Conservation (phyloP, 2,113 vertebrate species). For the Eudyptes chrysolophus region DNA sequence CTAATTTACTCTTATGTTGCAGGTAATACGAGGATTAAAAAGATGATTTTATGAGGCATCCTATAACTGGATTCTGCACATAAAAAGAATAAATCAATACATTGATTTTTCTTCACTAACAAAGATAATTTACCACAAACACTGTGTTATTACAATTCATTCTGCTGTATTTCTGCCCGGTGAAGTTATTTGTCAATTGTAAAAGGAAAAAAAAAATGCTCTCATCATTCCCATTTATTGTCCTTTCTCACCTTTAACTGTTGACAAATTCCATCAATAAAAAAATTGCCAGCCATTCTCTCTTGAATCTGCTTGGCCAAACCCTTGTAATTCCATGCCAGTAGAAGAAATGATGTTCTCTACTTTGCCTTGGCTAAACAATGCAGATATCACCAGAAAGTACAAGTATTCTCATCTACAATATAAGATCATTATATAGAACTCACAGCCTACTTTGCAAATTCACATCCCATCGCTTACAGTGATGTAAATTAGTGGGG, state of each 20-base stretch:
- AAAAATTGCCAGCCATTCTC: slow-evolving; percentile 80
- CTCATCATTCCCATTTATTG: slow-evolving; percentile 6
- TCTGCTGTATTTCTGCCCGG: slow-evolving; percentile 9
- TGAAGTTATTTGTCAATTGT: slow-evolving; percentile 34
- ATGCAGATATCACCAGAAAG: slow-evolving; percentile 71
- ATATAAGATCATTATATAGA: not conserved
- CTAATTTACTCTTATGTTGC: slow-evolving; percentile 2
- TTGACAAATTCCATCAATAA: slow-evolving; percentile 79
- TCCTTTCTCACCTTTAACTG: slow-evolving; percentile 76
- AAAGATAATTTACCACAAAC: slow-evolving; percentile 58
- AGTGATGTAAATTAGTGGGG: not conserved
- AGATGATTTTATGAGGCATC: slow-evolving; percentile 25
- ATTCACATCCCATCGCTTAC: not conserved
- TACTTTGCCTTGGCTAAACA: slow-evolving; percentile 77
- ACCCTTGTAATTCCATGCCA: slow-evolving; percentile 74
- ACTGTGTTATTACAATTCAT: slow-evolving; percentile 26
- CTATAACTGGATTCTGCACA: slow-evolving; percentile 17
- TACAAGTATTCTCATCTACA: not conserved
- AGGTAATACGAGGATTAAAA: slow-evolving; percentile 16
- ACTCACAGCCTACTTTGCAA: not conserved
- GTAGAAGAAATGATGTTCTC: slow-evolving; percentile 74
- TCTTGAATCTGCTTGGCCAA: slow-evolving; percentile 72
- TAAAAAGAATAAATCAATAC: slow-evolving; percentile 23
- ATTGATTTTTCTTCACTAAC: slow-evolving; percentile 52
- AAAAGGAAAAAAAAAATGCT: not conserved